These are phyloP conservation scores for Amblyopsis hoosieri DNA, from an alignment of 2,797 vertebrate species.

Conservation along the genomic window DNA sequence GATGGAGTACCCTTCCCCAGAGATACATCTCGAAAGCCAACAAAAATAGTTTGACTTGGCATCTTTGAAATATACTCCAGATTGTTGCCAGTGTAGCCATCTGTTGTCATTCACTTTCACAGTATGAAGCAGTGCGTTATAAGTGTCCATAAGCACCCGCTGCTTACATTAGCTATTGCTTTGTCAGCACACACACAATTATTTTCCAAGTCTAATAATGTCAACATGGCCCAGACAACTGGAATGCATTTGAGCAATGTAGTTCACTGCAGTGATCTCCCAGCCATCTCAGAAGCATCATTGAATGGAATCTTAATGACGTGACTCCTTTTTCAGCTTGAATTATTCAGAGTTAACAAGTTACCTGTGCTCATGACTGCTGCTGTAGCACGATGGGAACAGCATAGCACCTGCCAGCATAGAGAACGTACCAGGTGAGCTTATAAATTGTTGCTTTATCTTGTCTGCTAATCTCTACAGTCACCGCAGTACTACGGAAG, in stretches of 20 bases:
- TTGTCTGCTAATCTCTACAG: conserved; percentile 60
- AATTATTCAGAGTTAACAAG: not conserved
- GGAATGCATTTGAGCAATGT: not conserved
- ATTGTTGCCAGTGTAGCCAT: conserved; percentile 12
- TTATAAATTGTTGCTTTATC: not conserved
- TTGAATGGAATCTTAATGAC: conserved; percentile 8
- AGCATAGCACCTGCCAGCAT: not conserved
- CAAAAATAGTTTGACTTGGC: not conserved
- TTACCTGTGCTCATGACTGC: not conserved
- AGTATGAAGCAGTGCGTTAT: conserved; percentile 33
- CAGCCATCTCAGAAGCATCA: not conserved
- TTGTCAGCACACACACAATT: conserved; percentile 43
- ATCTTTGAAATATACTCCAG: conserved; percentile 23
- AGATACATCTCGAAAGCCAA: not conserved
- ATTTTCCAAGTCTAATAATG: conserved; percentile 4
- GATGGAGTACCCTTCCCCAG: conserved; percentile 1
- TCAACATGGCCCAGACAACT: conserved; percentile 12
- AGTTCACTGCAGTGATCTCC: too few relatives aligned
- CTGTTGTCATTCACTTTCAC: conserved; percentile 34
- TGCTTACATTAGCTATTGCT: conserved; percentile 16
- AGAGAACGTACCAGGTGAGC: not conserved
- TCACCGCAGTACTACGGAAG: conserved; percentile 93
- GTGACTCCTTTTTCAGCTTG: not conserved
- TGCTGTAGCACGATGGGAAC: not conserved
- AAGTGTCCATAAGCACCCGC: not conserved